Base-by-base conservation (phyloP, 2,888 invertebrate genomes). In the Pandemis corylana region DNA sequence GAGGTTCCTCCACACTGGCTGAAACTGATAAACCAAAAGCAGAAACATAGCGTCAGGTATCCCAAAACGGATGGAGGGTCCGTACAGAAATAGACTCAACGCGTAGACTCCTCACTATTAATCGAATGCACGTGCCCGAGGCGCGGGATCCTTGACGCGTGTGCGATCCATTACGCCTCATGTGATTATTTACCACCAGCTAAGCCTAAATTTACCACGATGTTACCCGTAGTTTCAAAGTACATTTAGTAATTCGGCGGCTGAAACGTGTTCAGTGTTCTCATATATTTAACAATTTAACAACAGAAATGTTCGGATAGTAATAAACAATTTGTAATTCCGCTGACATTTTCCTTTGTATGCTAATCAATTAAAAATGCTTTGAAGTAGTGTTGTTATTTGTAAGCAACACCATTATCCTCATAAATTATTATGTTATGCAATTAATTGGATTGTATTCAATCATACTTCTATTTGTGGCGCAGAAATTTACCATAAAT, bases 61-160 rank as follows among this genome's bases (percentile, higher is more conserved):
- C 44, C 71, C 46, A 68, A 65, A 77, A 68, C 72, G 70, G 72
- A 65, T 65, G 71, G 75, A 67, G 70, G 56, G 66, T 62, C 68
- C 68, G 72, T 73, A 62, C 83, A 79, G 80, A 83, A 87, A 87
- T 88, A 88, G 84, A 81, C 76, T 71, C 71, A 71, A 72, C 62
- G 77, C 77, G 78, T 76, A 74, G 77, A 78, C 83, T 84, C 80
- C 83, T 83, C 80, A 76, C 77, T 80, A 81, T 83, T 84, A 85
- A 85, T 83, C 81, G 82, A 79, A 80, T 71, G 79, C 85, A 85
- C 85, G 85, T 88, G 88, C 84, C 83, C 80, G 79, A 77, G 77
- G 75, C 65, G 49, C 71, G 70, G 75, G 68, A 51, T 78, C 79
- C 71, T 69, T 71, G 72, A 68, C 76, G 75, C 79, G 80, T 80